Evolutionary conservation across 2,888 invertebrate species (phyloP).

Genomic region (Aporophyla lueneburgensis): DNA sequence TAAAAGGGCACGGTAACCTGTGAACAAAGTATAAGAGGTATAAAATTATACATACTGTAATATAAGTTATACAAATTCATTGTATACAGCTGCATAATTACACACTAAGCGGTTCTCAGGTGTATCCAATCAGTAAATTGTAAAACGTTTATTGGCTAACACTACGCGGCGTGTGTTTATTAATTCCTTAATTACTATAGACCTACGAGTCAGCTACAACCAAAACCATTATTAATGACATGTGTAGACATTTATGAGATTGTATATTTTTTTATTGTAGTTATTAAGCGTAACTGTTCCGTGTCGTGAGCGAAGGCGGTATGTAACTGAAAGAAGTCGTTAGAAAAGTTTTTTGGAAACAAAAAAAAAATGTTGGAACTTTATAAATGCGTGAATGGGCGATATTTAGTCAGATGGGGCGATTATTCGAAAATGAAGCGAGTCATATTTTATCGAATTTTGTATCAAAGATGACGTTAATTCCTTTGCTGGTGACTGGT

Average conservation of each 20-base stretch:
- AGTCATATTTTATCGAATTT: slow-evolving; percentile 42
- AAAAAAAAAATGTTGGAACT: slow-evolving; percentile 51
- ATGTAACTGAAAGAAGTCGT: slow-evolving; percentile 49
- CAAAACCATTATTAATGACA: slow-evolving; percentile 61
- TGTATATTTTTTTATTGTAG: slow-evolving; percentile 50
- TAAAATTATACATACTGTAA: slow-evolving; percentile 45
- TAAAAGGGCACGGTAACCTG: slow-evolving; percentile 95
- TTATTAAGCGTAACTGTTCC: slow-evolving; percentile 58
- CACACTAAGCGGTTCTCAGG: slow-evolving; percentile 63
- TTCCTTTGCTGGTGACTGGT: not conserved
- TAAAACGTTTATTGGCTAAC: slow-evolving; percentile 68
- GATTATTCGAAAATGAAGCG: slow-evolving; percentile 24
- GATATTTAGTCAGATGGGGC: slow-evolving; percentile 37
- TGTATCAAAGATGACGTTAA: slow-evolving; percentile 26
- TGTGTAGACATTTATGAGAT: slow-evolving; percentile 64
- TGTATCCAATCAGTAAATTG: slow-evolving; percentile 73
- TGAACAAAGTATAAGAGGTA: slow-evolving; percentile 80
- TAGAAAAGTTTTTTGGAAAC: slow-evolving; percentile 47
- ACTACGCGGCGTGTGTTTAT: slow-evolving; percentile 58
- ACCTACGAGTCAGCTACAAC: slow-evolving; percentile 57
- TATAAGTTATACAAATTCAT: slow-evolving; percentile 64
- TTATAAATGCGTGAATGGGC: slow-evolving; percentile 44
- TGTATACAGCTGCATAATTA: slow-evolving; percentile 68
- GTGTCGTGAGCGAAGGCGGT: slow-evolving; percentile 55
- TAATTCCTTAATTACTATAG: slow-evolving; percentile 70